These are phyloP conservation scores for Acronicta psi DNA, from an alignment of 2,888 invertebrate species.

Conservation along the genomic window DNA sequence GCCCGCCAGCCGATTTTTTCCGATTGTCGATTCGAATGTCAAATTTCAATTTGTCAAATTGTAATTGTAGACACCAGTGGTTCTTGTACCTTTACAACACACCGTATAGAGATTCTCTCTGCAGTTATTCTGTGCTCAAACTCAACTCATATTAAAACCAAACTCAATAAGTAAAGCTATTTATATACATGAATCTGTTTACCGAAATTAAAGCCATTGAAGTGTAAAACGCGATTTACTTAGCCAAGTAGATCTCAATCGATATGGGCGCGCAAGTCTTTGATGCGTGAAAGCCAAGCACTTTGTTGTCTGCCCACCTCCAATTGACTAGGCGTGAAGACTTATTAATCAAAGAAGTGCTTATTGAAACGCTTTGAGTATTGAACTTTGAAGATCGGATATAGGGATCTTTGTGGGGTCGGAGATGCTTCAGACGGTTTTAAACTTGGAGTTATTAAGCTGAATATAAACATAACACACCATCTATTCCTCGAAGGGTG, in stretches of 20 bases:
- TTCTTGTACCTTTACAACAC: no score
- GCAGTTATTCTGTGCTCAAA: no score
- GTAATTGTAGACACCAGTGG: no score
- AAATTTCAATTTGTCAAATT: no score
- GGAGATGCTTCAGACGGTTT: no score
- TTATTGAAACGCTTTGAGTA: background rate
- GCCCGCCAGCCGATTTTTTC: no score
- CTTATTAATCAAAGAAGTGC: slow-evolving; percentile 16
- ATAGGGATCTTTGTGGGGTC: no score
- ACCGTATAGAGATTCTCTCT: no score
- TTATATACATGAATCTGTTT: background rate
- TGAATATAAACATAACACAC: no score
- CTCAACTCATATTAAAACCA: background rate
- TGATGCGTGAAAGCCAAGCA: slow-evolving; percentile 25
- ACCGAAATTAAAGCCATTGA: background rate
- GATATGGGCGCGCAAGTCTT: background rate
- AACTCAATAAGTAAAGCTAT: background rate
- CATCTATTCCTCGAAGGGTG: no score
- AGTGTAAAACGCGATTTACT: slow-evolving; percentile 12
- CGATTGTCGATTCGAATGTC: no score
- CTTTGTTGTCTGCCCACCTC: slow-evolving; percentile 6
- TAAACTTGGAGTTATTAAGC: no score
- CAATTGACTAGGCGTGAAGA: slow-evolving; percentile 3
- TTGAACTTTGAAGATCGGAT: slow-evolving; percentile 4
- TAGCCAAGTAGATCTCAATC: slow-evolving; percentile 1